These are phyloP conservation scores for Grantiella picta DNA, from an alignment of 2,113 vertebrate species.

Conservation along the genomic window DNA sequence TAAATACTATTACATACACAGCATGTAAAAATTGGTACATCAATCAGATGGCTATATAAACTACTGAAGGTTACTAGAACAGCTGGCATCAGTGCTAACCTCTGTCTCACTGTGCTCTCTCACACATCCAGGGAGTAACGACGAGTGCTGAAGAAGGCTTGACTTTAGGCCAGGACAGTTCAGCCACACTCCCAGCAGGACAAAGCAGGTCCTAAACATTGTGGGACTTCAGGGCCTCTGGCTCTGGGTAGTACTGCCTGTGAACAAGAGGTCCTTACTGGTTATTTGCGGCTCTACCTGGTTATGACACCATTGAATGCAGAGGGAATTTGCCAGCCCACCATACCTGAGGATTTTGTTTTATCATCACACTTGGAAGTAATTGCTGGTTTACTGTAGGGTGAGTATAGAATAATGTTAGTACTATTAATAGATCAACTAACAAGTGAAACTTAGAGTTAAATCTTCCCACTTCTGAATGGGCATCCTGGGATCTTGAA, in stretches of 20 bases:
- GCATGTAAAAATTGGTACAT: not conserved
- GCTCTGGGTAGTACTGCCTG: not conserved
- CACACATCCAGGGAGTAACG: not conserved
- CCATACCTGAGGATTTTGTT: not conserved
- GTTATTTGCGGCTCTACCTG: accelerated
- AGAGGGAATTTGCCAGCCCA: not conserved
- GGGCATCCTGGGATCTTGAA: not conserved
- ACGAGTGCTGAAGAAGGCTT: not conserved
- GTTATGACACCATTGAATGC: not conserved
- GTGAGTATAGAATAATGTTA: accelerated
- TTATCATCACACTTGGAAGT: not conserved
- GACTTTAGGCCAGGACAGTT: not conserved
- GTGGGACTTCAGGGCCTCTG: not conserved
- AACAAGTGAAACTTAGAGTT: not conserved
- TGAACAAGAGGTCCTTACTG: not conserved
- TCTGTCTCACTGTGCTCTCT: not conserved
- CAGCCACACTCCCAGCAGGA: not conserved
- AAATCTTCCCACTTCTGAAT: not conserved
- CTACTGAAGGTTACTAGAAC: not conserved
- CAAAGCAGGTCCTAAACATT: not conserved
- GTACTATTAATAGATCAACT: not conserved
- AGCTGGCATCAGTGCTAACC: not conserved
- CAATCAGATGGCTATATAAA: not conserved
- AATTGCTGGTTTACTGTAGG: not conserved
- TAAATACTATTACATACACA: not conserved